These are phyloP conservation scores for Maconellicoccus hirsutus DNA, from an alignment of 1,140 invertebrate species.

Conservation along the genomic window DNA sequence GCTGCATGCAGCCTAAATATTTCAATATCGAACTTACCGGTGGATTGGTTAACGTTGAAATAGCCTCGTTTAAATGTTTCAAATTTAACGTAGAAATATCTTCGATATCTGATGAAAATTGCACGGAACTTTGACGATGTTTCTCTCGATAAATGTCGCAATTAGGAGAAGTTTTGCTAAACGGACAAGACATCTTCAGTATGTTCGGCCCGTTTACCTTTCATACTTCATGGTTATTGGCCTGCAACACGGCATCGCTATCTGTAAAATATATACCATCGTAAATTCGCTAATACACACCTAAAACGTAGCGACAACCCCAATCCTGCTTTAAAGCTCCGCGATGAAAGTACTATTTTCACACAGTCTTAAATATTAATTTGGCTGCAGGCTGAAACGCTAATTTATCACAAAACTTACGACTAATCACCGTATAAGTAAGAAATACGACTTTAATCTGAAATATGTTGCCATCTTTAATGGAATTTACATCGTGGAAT, in stretches of 20 bases:
- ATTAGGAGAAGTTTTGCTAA: neutral
- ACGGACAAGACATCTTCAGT: neutral
- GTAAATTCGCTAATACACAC: too few relatives aligned
- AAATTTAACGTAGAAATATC: constrained; percentile 44
- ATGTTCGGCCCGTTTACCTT: neutral
- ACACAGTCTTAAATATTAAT: neutral
- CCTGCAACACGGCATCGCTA: neutral
- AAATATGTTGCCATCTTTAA: too few relatives aligned
- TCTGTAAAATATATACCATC: too few relatives aligned
- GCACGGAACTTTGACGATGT: constrained; percentile 27
- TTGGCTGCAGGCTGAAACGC: neutral
- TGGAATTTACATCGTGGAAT: too few relatives aligned
- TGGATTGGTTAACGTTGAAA: constrained; percentile 44
- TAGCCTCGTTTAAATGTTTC: constrained; percentile 43
- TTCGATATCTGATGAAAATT: constrained; percentile 36
- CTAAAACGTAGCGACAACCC: too few relatives aligned
- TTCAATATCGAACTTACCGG: constrained; percentile 41
- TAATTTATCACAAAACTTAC: neutral
- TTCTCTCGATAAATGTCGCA: constrained; percentile 3
- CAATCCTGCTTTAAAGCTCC: too few relatives aligned
- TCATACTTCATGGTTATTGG: neutral
- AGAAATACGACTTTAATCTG: neutral
- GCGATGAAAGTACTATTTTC: neutral
- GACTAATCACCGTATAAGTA: neutral
- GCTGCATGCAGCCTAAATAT: too few relatives aligned